These are phyloP conservation scores for Poliocrania exsul DNA, from an alignment of 2,797 vertebrate genomes.

Conservation along the genomic window DNA sequence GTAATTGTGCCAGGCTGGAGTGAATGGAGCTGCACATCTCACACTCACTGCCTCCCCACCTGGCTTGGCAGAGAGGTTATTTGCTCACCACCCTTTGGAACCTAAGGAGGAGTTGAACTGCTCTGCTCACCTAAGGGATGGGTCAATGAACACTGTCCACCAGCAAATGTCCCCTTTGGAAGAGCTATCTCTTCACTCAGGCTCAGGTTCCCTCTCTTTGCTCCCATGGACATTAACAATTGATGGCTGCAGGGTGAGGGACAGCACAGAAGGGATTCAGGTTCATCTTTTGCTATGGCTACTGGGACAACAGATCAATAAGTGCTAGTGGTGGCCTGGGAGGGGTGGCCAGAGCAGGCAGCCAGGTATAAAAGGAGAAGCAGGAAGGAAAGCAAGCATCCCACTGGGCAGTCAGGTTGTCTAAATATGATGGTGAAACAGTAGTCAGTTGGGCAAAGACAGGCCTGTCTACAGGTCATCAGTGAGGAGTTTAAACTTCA, in stretches of 20 bases:
- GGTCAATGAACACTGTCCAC: neutral
- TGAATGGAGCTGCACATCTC: neutral
- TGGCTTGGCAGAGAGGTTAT: neutral
- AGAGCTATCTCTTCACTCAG: neutral
- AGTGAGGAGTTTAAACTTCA: neutral
- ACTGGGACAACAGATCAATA: neutral
- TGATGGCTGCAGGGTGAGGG: neutral
- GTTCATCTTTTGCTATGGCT: neutral
- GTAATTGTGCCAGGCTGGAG: neutral
- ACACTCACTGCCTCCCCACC: neutral
- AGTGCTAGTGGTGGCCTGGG: neutral
- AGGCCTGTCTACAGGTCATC: neutral
- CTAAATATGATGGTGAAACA: neutral
- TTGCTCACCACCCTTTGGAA: neutral
- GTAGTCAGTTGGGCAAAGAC: neutral
- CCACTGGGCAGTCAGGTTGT: neutral
- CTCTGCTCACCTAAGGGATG: neutral
- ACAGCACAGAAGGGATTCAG: neutral
- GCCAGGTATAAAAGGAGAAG: neutral
- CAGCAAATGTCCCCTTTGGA: neutral
- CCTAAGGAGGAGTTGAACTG: neutral
- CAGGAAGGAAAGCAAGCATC: neutral
- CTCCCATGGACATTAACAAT: fast-evolving
- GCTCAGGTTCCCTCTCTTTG: neutral
- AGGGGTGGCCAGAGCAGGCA: neutral